phyloP scores from a whole-genome alignment of 2,113 vertebrate genomes.

The Thryonomys swinderianus region DNA sequence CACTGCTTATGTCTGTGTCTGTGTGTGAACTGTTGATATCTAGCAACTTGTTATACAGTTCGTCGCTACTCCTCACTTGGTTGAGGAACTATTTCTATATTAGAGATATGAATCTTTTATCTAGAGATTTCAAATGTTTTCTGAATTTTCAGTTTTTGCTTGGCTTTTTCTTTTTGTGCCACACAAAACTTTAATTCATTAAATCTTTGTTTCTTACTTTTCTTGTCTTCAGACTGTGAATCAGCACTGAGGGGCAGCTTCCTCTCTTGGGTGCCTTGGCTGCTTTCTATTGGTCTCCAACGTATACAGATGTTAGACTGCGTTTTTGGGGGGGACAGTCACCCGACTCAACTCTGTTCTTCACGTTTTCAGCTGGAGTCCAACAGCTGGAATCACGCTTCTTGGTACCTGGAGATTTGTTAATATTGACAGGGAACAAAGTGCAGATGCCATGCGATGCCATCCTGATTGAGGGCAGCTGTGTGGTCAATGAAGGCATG shows the following conservation, averaged over 20 bases:
- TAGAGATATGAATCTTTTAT: conserved; percentile 21
- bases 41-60: background rate
- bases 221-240: conserved; percentile 23
- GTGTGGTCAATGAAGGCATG: conserved; percentile 89
- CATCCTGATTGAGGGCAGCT: conserved; percentile 85
- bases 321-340: background rate
- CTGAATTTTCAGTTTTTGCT: background rate
- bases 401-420: conserved; percentile 88
- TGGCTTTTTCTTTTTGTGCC: background rate
- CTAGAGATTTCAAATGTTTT: conserved; percentile 30
- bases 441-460: conserved; percentile 88
- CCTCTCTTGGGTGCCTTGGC: background rate
- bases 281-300: conserved; percentile 29
- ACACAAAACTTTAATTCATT: background rate
- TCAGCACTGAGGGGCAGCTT: background rate
- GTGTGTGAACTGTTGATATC: background rate
- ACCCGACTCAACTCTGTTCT: background rate
- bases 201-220: background rate
- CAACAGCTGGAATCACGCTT: conserved; percentile 84
- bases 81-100: background rate
- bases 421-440: conserved; percentile 84
- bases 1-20: background rate
- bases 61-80: background rate
- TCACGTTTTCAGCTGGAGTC: conserved; percentile 79
- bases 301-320: background rate